phyloP scores from a whole-genome alignment of 2,888 invertebrate species.

The Exephanes ischioxanthus region DNA sequence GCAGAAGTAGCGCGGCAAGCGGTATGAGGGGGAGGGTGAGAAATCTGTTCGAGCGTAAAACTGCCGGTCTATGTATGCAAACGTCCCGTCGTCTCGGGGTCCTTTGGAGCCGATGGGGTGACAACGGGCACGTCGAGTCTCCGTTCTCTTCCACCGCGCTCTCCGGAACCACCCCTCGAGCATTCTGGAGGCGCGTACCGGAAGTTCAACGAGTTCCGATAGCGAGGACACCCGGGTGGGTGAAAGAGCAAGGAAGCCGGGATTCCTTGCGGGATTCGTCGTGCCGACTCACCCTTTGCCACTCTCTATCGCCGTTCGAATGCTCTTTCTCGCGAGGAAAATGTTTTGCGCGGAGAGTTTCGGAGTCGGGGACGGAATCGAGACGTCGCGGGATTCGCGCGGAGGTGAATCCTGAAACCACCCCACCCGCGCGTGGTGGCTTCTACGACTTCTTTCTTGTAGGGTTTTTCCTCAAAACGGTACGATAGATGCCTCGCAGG shows the following conservation, averaged over 20 bases:
- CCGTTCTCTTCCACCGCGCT: constrained; percentile 31
- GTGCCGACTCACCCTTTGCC: constrained; percentile 22
- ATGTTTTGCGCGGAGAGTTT: constrained; percentile 35
- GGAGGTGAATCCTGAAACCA: constrained; percentile 58
- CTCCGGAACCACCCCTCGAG: constrained; percentile 47
- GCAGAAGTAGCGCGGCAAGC: constrained; percentile 33
- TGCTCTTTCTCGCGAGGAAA: constrained; percentile 55
- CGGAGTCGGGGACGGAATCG: constrained; percentile 33
- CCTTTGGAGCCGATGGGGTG: constrained; percentile 83
- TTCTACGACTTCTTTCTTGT: constrained; percentile 46
- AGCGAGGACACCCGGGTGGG: constrained; percentile 57
- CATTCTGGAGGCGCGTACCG: constrained; percentile 58
- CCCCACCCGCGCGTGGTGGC: constrained; percentile 44
- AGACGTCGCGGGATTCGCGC: constrained; percentile 51
- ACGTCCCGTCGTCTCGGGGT: constrained; percentile 79
- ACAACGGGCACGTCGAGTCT: constrained; percentile 80
- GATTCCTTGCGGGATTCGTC: constrained; percentile 61
- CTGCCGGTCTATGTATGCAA: constrained; percentile 84
- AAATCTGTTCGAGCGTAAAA: constrained; percentile 84
- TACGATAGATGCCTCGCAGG: constrained; percentile 82
- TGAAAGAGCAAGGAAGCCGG: constrained; percentile 63
- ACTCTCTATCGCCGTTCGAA: constrained; percentile 37
- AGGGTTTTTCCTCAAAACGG: constrained; percentile 61
- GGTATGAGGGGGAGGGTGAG: constrained; percentile 43
- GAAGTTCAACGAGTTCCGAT: constrained; percentile 66